Conservation (phyloP, 2,888 invertebrate genomes). For the Heliconius charithonia region DNA sequence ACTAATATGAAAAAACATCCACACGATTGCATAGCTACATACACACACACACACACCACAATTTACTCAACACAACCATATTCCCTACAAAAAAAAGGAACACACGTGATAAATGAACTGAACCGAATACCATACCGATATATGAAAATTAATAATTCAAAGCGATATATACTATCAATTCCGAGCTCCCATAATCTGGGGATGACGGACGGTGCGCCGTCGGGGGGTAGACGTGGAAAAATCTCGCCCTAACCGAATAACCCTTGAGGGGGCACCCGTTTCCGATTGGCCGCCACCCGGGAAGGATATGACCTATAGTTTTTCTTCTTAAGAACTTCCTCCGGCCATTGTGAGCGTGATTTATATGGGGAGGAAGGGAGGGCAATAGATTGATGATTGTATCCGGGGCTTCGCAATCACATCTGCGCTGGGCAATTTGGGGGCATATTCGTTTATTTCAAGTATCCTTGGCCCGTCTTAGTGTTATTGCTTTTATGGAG, state of each 20-base stretch:
- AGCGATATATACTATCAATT: conserved; percentile 60
- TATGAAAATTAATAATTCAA: conserved; percentile 64
- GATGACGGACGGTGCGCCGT: conserved; percentile 61
- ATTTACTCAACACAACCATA: not conserved
- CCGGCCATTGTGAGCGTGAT: conserved; percentile 81
- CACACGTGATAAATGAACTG: conserved; percentile 21
- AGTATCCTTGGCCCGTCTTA: conserved; percentile 71
- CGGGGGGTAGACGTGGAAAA: conserved; percentile 60
- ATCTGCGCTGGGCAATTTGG: conserved; percentile 80
- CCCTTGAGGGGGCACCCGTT: conserved; percentile 66
- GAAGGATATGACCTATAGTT: conserved; percentile 85
- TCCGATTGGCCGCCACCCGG: conserved; percentile 82
- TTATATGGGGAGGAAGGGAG: conserved; percentile 65
- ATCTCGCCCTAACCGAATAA: conserved; percentile 69
- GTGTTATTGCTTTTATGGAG: conserved; percentile 77
- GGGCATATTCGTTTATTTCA: conserved; percentile 81
- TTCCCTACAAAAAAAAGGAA: conserved; percentile 4
- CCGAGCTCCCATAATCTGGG: conserved; percentile 64
- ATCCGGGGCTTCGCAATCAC: conserved; percentile 76
- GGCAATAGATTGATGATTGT: conserved; percentile 79
- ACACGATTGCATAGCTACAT: not conserved
- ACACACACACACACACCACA: conserved; percentile 1
- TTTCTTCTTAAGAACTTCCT: conserved; percentile 84
- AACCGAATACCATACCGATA: conserved; percentile 30
- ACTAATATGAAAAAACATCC: not conserved